Conservation (phyloP, 2,888 invertebrate species). For the Chaetoderma sp. region DNA sequence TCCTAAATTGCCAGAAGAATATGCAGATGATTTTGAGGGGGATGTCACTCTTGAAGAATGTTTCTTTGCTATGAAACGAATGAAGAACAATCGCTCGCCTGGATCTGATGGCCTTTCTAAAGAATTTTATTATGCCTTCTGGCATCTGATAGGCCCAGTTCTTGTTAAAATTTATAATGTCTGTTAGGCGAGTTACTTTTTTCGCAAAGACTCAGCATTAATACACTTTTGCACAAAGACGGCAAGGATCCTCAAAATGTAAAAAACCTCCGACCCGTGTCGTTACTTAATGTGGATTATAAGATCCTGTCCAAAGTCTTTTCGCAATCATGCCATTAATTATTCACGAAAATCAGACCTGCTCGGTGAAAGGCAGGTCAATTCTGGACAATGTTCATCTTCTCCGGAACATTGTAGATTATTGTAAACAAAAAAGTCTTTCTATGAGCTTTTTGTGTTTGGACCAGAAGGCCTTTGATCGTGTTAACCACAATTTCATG, state of each 20-base stretch:
- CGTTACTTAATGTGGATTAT: constrained; percentile 38
- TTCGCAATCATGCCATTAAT: constrained; percentile 25
- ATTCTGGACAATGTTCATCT: constrained; percentile 41
- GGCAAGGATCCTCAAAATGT: constrained; percentile 19
- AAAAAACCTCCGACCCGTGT: constrained; percentile 41
- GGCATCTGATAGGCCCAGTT: not conserved
- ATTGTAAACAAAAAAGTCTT: constrained; percentile 35
- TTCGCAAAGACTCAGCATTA: not conserved
- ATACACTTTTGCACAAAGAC: constrained; percentile 39
- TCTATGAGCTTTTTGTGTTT: constrained; percentile 32
- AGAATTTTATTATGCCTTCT: constrained; percentile 14
- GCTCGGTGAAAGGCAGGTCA: constrained; percentile 36
- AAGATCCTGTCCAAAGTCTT: constrained; percentile 41
- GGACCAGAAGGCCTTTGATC: constrained; percentile 45
- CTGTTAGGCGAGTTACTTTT: not conserved
- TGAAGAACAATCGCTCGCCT: constrained; percentile 9
- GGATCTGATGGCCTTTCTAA: constrained; percentile 14
- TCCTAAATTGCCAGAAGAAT: not conserved
- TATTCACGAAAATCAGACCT: constrained; percentile 39
- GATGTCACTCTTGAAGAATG: constrained; percentile 1
- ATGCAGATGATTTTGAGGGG: not conserved
- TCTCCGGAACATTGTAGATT: constrained; percentile 34
- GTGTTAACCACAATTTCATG: constrained; percentile 39
- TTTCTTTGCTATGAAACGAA: not conserved
- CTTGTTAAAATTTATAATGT: not conserved